Percentiles rank a stretch among this genome's conserved stretches.
These are phyloP conservation scores for Neodiprion fabricii DNA, from an alignment of 1,140 invertebrate species.

Conservation along the genomic window DNA sequence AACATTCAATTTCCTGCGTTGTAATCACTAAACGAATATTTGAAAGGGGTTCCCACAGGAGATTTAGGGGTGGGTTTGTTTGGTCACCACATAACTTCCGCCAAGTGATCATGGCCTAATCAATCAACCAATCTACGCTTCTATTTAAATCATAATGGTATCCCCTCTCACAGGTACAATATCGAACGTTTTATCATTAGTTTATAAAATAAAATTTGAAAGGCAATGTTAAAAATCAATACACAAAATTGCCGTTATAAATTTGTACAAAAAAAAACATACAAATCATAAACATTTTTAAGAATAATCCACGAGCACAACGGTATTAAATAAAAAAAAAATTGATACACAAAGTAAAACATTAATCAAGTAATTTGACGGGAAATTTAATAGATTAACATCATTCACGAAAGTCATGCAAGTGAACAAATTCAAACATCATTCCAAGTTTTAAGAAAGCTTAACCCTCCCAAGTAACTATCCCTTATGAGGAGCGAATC, in stretches of 20 bases:
- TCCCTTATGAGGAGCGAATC: too few relatives aligned
- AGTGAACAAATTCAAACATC: too few relatives aligned
- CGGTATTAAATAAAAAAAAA: not conserved
- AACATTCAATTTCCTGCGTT: constrained; percentile 23
- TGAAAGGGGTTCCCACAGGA: constrained; percentile 19
- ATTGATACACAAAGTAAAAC: not conserved
- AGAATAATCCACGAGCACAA: not conserved
- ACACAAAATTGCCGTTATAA: not conserved
- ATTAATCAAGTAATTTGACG: not conserved
- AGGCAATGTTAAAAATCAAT: not conserved
- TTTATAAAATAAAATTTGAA: not conserved
- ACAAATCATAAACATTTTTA: not conserved
- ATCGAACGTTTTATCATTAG: not conserved
- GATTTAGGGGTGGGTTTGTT: constrained; percentile 41
- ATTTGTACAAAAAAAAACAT: not conserved
- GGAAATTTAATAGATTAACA: too few relatives aligned
- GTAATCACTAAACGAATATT: constrained; percentile 43
- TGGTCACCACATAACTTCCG: constrained; percentile 53
- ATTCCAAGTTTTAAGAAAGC: too few relatives aligned
- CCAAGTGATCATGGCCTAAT: constrained; percentile 48
- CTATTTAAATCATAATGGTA: constrained; percentile 52
- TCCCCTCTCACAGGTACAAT: not conserved
- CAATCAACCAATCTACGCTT: constrained; percentile 48
- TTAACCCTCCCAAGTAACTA: too few relatives aligned
- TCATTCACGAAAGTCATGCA: too few relatives aligned